A percentile compares a stretch with the other conserved stretches of the same genome.
Evolutionary conservation across 2,888 invertebrate species (phyloP).

Genomic region (Norana najaformis): DNA sequence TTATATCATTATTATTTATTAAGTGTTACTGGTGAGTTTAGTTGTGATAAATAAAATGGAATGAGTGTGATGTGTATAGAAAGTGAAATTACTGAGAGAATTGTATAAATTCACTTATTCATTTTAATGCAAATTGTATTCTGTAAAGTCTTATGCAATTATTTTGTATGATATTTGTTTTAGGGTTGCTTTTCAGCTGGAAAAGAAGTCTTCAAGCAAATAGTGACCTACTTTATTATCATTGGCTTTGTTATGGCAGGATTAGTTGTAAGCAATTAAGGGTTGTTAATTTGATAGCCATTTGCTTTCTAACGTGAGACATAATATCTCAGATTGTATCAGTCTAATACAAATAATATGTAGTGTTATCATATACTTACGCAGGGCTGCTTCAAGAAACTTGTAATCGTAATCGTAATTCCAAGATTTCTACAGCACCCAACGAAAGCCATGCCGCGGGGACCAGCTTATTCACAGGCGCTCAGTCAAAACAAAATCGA

Average conservation of each 20-base stretch:
- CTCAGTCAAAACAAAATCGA: too few species aligned
- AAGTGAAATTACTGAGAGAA: too few species aligned
- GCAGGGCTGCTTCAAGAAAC: neutral
- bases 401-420: too few species aligned
- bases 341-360: neutral
- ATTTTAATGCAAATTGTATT: too few species aligned
- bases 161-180: neutral
- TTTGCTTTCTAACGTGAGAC: neutral
- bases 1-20: too few species aligned
- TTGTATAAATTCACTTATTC: too few species aligned
- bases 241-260: conserved; percentile 35
- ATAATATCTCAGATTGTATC: neutral
- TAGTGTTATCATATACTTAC: neutral
- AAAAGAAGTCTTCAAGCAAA: conserved; percentile 22
- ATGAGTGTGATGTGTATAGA: too few species aligned
- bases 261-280: conserved; percentile 30
- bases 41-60: too few species aligned
- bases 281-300: neutral
- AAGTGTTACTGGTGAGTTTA: neutral
- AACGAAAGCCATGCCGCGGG: too few species aligned
- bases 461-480: too few species aligned
- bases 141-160: neutral
- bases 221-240: conserved; percentile 34
- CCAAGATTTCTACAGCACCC: too few species aligned
- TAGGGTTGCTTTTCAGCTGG: conserved; percentile 34